These are phyloP conservation scores for Tetragnatha montana DNA, from an alignment of 2,888 invertebrate genomes.

Conservation along the genomic window DNA sequence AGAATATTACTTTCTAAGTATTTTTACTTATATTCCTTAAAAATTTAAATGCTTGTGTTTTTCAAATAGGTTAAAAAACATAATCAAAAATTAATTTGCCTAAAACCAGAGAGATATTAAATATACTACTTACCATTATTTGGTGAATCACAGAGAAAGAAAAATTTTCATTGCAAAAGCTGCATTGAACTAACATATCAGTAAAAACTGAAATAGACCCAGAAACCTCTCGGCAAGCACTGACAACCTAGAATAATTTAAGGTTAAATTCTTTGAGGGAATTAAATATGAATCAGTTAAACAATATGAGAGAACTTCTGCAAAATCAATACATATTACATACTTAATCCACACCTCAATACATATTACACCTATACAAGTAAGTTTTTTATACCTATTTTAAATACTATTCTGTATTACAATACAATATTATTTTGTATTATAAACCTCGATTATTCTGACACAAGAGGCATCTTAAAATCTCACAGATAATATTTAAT, in stretches of 20 bases:
- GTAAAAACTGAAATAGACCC: constrained; percentile 74
- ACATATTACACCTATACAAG: neutral
- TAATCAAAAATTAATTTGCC: no score
- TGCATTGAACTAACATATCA: constrained; percentile 76
- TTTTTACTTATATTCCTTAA: no score
- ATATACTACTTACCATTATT: constrained; percentile 75
- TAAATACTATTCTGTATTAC: neutral
- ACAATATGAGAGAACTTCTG: no score
- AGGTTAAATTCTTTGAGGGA: no score
- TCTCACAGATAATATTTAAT: no score
- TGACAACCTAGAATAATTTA: constrained; percentile 74
- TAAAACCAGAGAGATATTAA: no score
- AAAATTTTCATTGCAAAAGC: constrained; percentile 76
- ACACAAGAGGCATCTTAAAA: no score
- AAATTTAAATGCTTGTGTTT: no score
- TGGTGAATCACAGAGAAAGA: constrained; percentile 75
- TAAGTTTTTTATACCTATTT: neutral
- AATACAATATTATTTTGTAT: neutral
- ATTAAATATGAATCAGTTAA: no score
- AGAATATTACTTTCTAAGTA: no score
- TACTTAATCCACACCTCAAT: neutral
- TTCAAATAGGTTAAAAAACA: no score
- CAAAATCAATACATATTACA: neutral
- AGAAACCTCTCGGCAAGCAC: constrained; percentile 76
- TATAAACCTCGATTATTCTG: neutral